phyloP scores from a whole-genome alignment of 1,140 invertebrate genomes.

The Littorina saxatilis region DNA sequence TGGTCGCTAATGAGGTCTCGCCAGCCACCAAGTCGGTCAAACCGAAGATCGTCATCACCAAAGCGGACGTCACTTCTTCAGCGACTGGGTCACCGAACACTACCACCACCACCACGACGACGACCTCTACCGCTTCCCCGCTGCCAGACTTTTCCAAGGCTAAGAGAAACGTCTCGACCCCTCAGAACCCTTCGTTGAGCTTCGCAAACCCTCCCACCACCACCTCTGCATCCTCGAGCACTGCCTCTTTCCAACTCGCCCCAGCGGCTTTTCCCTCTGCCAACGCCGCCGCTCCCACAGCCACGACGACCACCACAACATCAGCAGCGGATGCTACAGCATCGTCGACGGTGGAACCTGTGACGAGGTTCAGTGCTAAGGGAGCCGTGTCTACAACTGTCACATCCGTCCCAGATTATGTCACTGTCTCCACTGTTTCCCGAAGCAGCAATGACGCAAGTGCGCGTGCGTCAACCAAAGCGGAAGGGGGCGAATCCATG shows the following conservation, averaged over 20 bases:
- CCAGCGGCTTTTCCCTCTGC: neutral
- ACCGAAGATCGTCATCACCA: neutral
- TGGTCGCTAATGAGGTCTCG: neutral
- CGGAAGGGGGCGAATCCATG: too few relatives aligned
- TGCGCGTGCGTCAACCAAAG: too few relatives aligned
- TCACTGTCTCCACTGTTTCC: too few relatives aligned
- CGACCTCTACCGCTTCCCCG: too few relatives aligned
- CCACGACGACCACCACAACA: neutral
- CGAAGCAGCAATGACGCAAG: too few relatives aligned
- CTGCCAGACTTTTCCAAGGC: neutral
- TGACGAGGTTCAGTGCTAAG: slow-evolving; percentile 24
- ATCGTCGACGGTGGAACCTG: neutral
- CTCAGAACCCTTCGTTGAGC: neutral
- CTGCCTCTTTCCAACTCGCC: neutral
- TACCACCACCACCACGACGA: neutral
- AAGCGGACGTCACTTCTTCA: neutral
- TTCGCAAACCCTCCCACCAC: neutral
- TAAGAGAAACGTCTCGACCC: slow-evolving; percentile 3
- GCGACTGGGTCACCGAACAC: neutral
- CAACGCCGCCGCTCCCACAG: neutral
- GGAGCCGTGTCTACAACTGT: neutral
- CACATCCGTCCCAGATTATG: neutral
- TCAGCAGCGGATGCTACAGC: neutral
- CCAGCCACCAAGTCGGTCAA: neutral
- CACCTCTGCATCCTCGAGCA: neutral